Conservation (phyloP, 2,113 vertebrate species). For the Mugil cephalus region DNA sequence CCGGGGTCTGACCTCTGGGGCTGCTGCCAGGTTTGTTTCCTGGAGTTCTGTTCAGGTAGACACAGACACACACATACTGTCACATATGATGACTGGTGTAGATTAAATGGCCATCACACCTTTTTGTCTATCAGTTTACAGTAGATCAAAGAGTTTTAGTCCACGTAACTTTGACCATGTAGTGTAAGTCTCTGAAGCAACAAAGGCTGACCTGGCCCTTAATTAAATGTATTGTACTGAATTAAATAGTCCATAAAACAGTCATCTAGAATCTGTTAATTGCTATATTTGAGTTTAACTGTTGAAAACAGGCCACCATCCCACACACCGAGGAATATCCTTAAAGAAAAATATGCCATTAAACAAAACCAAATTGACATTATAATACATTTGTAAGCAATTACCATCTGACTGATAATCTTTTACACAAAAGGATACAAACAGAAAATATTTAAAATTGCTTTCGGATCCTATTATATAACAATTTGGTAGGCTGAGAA, state of each 20-base stretch:
- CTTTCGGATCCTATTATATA: slow-evolving; percentile 14
- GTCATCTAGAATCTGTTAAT: too few relatives aligned
- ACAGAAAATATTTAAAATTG: not conserved
- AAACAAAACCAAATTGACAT: not conserved
- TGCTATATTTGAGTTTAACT: not conserved
- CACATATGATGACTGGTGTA: not conserved
- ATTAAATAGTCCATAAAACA: too few relatives aligned
- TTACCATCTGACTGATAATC: too few relatives aligned
- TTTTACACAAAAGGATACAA: not conserved
- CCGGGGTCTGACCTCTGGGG: slow-evolving; percentile 89
- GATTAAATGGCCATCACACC: not conserved
- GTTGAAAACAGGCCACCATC: not conserved
- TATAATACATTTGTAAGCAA: too few relatives aligned
- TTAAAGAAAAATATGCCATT: not conserved
- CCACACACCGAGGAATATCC: not conserved
- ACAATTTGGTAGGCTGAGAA: slow-evolving; percentile 11
- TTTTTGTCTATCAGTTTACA: not conserved
- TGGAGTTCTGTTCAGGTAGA: slow-evolving; percentile 83
- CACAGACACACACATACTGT: slow-evolving; percentile 43
- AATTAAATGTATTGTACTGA: too few relatives aligned
- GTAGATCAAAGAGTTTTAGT: too few relatives aligned
- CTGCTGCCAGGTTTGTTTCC: slow-evolving; percentile 89
- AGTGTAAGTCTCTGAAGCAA: too few relatives aligned
- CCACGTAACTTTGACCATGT: not conserved
- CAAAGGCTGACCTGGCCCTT: too few relatives aligned